Percentiles rank a stretch among this genome's conserved stretches.
Evolutionary conservation across 1,140 invertebrate genomes (phyloP).

Genomic region (Propsilocerus akamusi): DNA sequence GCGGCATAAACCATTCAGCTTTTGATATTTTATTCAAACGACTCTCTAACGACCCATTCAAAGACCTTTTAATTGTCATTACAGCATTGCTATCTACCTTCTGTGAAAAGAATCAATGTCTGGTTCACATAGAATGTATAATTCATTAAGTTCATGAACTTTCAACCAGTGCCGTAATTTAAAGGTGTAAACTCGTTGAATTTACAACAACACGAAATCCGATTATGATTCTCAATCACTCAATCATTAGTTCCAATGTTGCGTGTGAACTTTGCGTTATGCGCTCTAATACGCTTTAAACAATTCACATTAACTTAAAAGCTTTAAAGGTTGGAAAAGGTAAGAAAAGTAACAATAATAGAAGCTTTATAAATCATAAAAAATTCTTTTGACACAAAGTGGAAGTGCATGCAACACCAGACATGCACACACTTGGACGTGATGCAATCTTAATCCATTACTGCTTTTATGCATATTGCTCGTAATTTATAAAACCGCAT

Average conservation of each 20-base stretch:
- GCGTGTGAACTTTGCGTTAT: too few relatives aligned
- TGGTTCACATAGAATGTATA: too few relatives aligned
- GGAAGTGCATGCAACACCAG: background rate
- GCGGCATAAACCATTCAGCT: background rate
- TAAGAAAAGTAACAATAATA: background rate
- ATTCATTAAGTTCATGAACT: background rate
- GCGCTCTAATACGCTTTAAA: too few relatives aligned
- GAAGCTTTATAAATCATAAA: slow-evolving; percentile 4
- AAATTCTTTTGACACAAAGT: too few relatives aligned
- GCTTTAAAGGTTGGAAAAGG: background rate
- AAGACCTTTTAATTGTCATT: too few relatives aligned
- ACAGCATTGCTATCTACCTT: background rate
- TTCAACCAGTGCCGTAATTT: background rate
- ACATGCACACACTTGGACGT: background rate
- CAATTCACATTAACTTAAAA: too few relatives aligned
- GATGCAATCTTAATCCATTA: background rate
- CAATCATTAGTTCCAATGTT: too few relatives aligned
- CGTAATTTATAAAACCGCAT: background rate
- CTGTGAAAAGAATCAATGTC: background rate
- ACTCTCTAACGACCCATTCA: background rate
- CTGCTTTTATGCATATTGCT: background rate
- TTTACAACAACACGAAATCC: background rate
- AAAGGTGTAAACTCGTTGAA: background rate
- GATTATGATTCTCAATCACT: too few relatives aligned
- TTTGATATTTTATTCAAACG: background rate